Evolutionary conservation across 2,113 vertebrate species (phyloP).

Genomic region (Leptocoma aspasia): DNA sequence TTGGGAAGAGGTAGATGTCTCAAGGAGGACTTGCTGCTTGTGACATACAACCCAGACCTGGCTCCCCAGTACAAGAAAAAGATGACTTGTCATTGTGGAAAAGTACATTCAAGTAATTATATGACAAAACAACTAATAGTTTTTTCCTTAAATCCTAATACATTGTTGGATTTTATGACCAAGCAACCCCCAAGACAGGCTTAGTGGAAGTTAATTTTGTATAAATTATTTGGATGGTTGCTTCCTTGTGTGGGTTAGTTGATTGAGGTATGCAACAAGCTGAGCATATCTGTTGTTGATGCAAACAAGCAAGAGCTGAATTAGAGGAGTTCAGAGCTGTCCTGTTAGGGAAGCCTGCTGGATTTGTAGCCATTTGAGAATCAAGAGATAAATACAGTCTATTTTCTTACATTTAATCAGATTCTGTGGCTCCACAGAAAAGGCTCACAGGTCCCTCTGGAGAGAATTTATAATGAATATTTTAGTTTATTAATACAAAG

Average conservation of each 20-base stretch:
- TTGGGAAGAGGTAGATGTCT: background rate
- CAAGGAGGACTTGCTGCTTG: background rate
- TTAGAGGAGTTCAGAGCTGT: constrained; percentile 41
- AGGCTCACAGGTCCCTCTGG: constrained; percentile 30
- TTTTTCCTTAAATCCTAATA: constrained; percentile 3
- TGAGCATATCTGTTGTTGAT: constrained; percentile 48
- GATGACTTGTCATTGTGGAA: background rate
- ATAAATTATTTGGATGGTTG: background rate
- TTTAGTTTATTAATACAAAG: constrained; percentile 74
- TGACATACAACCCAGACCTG: background rate
- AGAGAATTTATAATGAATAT: constrained; percentile 69
- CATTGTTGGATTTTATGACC: background rate
- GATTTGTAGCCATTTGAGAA: constrained; percentile 1
- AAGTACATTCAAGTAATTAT: background rate
- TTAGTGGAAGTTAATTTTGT: background rate
- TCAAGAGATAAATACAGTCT: background rate
- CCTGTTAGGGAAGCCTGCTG: background rate
- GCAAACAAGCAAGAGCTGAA: constrained; percentile 58
- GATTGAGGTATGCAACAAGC: background rate
- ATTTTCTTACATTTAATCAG: constrained; percentile 67
- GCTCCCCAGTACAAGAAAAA: background rate
- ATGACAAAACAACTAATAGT: background rate
- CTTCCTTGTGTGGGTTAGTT: background rate
- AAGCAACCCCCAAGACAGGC: background rate
- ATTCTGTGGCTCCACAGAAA: constrained; percentile 69